A percentile compares a stretch with the other conserved stretches of the same genome.
These are phyloP conservation scores for Scophthalmus maximus DNA, from an alignment of 2,113 vertebrate species.

Conservation along the genomic window DNA sequence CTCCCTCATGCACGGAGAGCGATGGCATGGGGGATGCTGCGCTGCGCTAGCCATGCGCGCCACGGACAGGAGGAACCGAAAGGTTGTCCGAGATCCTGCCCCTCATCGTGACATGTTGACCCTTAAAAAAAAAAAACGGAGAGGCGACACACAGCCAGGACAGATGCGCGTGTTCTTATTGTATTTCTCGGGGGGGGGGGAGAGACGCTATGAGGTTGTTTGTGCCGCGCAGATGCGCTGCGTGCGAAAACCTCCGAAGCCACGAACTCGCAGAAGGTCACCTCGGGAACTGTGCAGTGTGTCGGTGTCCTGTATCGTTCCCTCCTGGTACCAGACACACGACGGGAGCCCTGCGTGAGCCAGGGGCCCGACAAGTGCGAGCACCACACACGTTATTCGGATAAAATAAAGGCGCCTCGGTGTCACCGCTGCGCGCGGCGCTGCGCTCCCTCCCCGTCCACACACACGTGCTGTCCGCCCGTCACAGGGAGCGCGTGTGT, in stretches of 20 bases:
- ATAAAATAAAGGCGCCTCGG: constrained; percentile 65
- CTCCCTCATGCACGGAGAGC: neutral
- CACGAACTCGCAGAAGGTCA: constrained; percentile 53
- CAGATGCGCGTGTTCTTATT: neutral
- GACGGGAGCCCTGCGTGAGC: constrained; percentile 20
- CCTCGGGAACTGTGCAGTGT: neutral
- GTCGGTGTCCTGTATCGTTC: too few species aligned
- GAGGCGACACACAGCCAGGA: neutral
- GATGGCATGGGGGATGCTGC: constrained; percentile 26
- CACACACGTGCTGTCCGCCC: constrained; percentile 39
- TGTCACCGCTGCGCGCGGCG: constrained; percentile 62
- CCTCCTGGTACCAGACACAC: too few species aligned
- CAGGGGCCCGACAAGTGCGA: constrained; percentile 10
- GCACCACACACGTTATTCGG: constrained; percentile 20
- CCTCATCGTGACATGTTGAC: neutral
- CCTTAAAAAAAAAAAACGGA: neutral
- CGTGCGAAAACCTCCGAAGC: constrained; percentile 5
- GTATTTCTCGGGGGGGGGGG: too few species aligned
- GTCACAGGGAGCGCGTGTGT: constrained; percentile 31
- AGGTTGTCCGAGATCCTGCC: constrained; percentile 5
- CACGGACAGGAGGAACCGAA: constrained; percentile 11
- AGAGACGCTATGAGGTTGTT: neutral
- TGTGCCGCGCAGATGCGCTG: neutral
- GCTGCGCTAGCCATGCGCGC: constrained; percentile 43
- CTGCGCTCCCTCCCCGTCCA: constrained; percentile 43